phyloP scores from a whole-genome alignment of 2,113 vertebrate species.

The Sphyrna mokarran region DNA sequence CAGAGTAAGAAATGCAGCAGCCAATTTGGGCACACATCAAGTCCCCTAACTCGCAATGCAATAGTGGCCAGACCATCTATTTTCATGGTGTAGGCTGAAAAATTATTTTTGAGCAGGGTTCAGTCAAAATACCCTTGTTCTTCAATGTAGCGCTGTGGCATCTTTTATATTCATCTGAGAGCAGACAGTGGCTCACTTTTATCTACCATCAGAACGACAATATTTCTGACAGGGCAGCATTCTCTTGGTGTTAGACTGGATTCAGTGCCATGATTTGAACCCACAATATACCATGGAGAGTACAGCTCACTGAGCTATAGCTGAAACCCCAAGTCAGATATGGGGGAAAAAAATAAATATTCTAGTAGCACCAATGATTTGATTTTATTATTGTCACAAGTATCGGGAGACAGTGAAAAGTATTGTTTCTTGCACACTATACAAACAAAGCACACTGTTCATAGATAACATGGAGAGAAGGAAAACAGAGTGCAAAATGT shows the following conservation, averaged over 20 bases:
- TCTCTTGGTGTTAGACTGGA: background rate
- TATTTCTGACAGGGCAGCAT: background rate
- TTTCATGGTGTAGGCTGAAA: background rate
- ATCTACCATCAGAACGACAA: background rate
- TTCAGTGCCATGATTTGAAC: background rate
- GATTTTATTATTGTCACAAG: too few relatives aligned
- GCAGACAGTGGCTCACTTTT: background rate
- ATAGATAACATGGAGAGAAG: too few relatives aligned
- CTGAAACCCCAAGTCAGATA: background rate
- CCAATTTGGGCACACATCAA: background rate
- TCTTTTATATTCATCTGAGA: background rate
- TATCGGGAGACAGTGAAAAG: too few relatives aligned
- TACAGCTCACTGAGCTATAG: background rate
- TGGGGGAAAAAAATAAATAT: background rate
- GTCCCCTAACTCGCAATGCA: background rate
- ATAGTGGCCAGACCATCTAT: background rate
- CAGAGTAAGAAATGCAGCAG: background rate
- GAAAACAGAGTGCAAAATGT: too few relatives aligned
- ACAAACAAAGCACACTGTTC: too few relatives aligned
- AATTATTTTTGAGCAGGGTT: background rate
- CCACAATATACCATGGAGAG: background rate
- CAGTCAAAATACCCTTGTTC: background rate
- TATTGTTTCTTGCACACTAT: too few relatives aligned
- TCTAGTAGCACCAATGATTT: background rate
- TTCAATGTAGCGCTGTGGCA: too few relatives aligned